Evolutionary conservation across 92 coral and sea anemone genomes (phyloP).

Genomic region (Anthopleura xanthogrammica): DNA sequence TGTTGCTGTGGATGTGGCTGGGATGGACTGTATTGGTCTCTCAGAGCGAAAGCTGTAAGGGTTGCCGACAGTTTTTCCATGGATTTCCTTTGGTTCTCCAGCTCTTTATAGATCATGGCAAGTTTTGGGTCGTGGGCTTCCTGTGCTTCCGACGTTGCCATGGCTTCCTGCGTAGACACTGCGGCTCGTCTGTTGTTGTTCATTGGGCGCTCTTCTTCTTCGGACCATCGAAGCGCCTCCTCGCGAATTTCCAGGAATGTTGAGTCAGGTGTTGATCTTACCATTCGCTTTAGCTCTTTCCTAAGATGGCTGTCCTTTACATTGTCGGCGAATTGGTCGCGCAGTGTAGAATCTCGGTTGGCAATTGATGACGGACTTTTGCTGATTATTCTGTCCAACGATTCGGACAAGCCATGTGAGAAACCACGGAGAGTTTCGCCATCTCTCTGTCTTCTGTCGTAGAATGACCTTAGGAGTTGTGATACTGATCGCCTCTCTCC

Average conservation of each 20-base stretch:
- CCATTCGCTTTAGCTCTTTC: slow-evolving; percentile 38
- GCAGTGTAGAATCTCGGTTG: slow-evolving; percentile 24
- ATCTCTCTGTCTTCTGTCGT: slow-evolving; percentile 31
- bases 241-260: slow-evolving; percentile 47
- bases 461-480: slow-evolving; percentile 23
- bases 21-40: background rate
- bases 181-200: too few relatives aligned
- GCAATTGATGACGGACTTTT: background rate
- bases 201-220: slow-evolving; percentile 32
- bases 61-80: background rate
- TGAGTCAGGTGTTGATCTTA: slow-evolving; percentile 6
- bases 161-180: too few relatives aligned
- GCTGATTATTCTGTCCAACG: too few relatives aligned
- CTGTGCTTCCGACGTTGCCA: too few relatives aligned
- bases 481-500: slow-evolving; percentile 25
- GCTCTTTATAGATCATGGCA: background rate
- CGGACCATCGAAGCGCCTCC: slow-evolving; percentile 49
- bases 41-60: background rate
- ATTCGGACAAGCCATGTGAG: slow-evolving; percentile 33
- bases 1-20: too few relatives aligned
- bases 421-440: slow-evolving; percentile 25
- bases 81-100: background rate
- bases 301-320: slow-evolving; percentile 38
- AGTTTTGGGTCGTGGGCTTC: too few relatives aligned
- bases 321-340: slow-evolving; percentile 57